Base-by-base conservation (phyloP, 2,113 vertebrate genomes). In the Callipepla californica region DNA sequence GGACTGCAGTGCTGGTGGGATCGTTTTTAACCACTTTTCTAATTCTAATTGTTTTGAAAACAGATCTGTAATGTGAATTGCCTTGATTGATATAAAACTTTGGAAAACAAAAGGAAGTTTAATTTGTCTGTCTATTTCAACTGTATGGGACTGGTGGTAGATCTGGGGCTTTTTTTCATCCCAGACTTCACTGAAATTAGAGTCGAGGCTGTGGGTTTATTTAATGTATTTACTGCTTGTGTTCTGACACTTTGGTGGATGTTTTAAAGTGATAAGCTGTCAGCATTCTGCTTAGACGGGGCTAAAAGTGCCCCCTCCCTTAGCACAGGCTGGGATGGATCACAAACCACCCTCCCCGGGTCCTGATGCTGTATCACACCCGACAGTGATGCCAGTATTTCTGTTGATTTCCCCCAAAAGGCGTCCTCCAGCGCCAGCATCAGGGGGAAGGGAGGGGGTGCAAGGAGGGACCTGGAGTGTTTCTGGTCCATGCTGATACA, bases 11-110 rank as follows among this genome's bases (percentile, higher is more conserved):
- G 75, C 51, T 65, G 51, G 32, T 74, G 34, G 44, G 53, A 51
- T 76, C 89, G 25, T 90, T 96, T 96, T 96, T 95, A 96, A 94
- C 94, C 89, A 92, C 89, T 96, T 96, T 94, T 96, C 81, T 95
- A 96, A 85, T 74, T 87, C 42, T 87, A 59, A 82, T 77, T 91
- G 79, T 70, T 93, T 70, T 25, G 19, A 84, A 69, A 48, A 68
- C 53, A 77, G 26, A 85, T 89, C 28, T 96, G 96, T 96, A 92
- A 91, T 47, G 44, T 89, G 28, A 85, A 92, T 94, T 3, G 1
- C 51, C 70, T 93, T 83, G 80, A 92, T 66, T 93, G 89, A 92
- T 91, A 96, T 70, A 96, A 96, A 96, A 93, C 53, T 93, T 92
- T 82, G 68, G 72, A 95, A 92, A 92, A 89, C 67, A 70, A 74